Percentiles rank a stretch among this genome's conserved stretches.
phyloP scores from a whole-genome alignment of 1,140 invertebrate species.

The Bacillus rossius region DNA sequence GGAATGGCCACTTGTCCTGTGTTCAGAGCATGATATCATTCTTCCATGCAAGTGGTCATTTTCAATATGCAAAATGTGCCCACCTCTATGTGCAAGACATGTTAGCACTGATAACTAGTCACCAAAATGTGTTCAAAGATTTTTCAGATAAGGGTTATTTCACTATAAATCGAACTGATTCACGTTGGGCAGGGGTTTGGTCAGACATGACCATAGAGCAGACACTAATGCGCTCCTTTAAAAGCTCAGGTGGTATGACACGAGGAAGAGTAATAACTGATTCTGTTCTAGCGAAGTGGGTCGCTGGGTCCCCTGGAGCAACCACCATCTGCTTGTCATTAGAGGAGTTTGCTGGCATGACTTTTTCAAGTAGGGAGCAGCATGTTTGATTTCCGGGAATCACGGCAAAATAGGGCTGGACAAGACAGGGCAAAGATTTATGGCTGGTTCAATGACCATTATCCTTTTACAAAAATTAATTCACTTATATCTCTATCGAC shows the following conservation, averaged over 20 bases:
- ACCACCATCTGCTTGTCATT: too few species aligned
- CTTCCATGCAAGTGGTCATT: constrained; percentile 41
- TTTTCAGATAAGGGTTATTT: constrained; percentile 36
- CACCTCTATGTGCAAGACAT: constrained; percentile 44
- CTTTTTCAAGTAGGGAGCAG: background rate
- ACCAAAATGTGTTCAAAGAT: constrained; percentile 34
- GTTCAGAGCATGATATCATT: constrained; percentile 41
- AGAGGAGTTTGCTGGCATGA: background rate
- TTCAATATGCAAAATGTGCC: constrained; percentile 41
- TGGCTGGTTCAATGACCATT: too few species aligned
- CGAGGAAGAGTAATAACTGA: constrained; percentile 27
- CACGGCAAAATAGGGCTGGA: background rate
- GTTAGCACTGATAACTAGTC: constrained; percentile 27
- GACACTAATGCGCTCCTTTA: constrained; percentile 40
- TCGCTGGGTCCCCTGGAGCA: too few species aligned
- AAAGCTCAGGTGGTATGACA: constrained; percentile 36
- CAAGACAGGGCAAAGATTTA: background rate
- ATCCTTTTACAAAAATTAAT: too few species aligned
- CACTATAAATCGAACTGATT: constrained; percentile 38
- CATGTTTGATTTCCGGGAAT: background rate
- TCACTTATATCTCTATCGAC: too few species aligned
- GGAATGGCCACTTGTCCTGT: constrained; percentile 36
- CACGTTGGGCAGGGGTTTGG: constrained; percentile 41
- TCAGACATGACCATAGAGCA: constrained; percentile 40
- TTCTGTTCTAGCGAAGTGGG: background rate